Base-by-base conservation (phyloP, 2,888 invertebrate genomes). In the Catonia carolina region DNA sequence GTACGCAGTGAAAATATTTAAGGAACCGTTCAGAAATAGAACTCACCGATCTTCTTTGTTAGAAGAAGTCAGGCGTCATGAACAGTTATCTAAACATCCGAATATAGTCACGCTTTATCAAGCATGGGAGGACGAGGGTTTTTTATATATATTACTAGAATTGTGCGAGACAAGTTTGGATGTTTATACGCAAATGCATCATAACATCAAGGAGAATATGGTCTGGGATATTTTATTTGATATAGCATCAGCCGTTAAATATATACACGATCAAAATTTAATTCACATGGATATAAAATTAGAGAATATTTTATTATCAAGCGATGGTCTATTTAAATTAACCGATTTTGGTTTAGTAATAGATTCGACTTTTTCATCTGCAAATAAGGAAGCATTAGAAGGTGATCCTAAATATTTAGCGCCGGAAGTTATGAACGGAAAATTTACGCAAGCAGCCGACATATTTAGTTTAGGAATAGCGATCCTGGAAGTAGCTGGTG, bases 401-500 rank as follows among this genome's bases (percentile, higher is more conserved):
- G 88, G 88, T 0, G 89, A 89, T 71, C 80, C 84, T 0, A 82
- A 84, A 62, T 89, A 89, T 69, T 73, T 89, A 64, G 86, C 88
- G 0, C 79, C 82, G 22, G 88, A 89, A 73, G 74, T 86, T 17
- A 73, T 88, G 68, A 75, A 80, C 60, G 80, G 79, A 15, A 72
- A 74, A 36, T 84, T 84, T 68, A 79, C 82, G 2, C 80, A 82
- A 64, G 79, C 84, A 17, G 86, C 85, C 18, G 88, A 89, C 71
- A 80, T 88, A 42, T 86, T 85, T 68, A 83, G 85, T 66, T 71
- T 89, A 47, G 88, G 87, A 2, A 80, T 89, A 62, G 81, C 83
- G 3, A 77, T 86, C 60, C 69, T 89, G 51, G 87, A 89, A 69
- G 68, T 88, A 39, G 80, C 84, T 1, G 80, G 81, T 62, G 84